Base-by-base conservation (phyloP, 2,888 invertebrate species). In the Callimorpha dominula region DNA sequence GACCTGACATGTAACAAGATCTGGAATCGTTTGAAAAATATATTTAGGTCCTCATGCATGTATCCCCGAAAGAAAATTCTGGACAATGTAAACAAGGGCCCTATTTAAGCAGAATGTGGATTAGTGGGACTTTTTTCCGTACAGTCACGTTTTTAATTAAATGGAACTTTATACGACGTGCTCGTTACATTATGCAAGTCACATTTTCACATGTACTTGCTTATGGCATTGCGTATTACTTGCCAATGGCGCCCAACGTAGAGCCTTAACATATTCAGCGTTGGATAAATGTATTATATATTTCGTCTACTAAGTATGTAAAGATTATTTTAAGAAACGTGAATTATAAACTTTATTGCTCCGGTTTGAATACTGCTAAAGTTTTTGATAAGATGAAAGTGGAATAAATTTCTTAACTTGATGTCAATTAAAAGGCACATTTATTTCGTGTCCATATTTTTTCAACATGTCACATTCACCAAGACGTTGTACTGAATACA, bases 141-240 rank as follows among this genome's bases (percentile, higher is more conserved):
- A 81, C 82, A 89, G 91, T 91, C 92, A 92, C 92, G 92, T 91
- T 92, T 92, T 92, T 92, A 92, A 92, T 92, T 92, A 92, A 90
- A 87, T 84, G 84, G 83, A 88, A 87, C 31, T 90, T 88, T 88
- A 89, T 89, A 84, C 88, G 87, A 85, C 85, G 83, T 82, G 79
- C 84, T 87, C 85, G 86, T 84, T 85, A 86, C 87, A 85, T 86
- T 86, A 88, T 89, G 87, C 87, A 86, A 90, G 89, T 89, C 88
- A 89, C 87, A 89, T 84, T 85, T 86, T 81, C 87, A 85, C 86
- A 87, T 89, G 86, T 89, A 88, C 87, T 83, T 86, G 84, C 85
- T 85, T 86, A 86, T 85, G 82, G 84, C 84, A 83, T 83, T 85
- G 84, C 78, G 85, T 85, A 85, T 78, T 85, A 81, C 82, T 81